Evolutionary conservation across 2,113 vertebrate genomes (phyloP).

Genomic region (Burhinus bistriatus): DNA sequence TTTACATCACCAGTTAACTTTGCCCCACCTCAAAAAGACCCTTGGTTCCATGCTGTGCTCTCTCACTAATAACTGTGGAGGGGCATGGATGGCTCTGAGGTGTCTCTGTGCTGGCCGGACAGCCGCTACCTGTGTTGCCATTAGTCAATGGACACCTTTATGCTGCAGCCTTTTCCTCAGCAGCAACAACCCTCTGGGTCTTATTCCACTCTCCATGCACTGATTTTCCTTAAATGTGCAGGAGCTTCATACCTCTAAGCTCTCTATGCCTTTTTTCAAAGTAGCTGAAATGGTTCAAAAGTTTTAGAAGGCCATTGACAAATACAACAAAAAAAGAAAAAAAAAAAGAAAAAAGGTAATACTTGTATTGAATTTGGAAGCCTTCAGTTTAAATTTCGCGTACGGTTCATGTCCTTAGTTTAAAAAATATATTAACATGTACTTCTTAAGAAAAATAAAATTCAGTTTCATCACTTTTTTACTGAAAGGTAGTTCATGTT

Average conservation of each 20-base stretch:
- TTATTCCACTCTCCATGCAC: neutral
- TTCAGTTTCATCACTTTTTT: neutral
- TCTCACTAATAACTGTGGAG: neutral
- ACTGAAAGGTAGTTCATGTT: neutral
- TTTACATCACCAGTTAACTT: neutral
- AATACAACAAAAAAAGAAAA: neutral
- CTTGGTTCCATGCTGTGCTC: neutral
- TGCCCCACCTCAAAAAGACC: neutral
- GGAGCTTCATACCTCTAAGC: neutral
- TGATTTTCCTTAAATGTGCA: neutral
- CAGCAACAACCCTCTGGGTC: neutral
- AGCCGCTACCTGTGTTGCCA: fast-evolving
- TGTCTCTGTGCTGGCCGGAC: neutral
- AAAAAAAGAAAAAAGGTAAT: neutral
- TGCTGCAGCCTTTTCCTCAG: neutral
- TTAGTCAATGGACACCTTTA: neutral
- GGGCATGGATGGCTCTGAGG: neutral
- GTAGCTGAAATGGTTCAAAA: neutral
- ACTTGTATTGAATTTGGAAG: neutral
- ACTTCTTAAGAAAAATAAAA: neutral
- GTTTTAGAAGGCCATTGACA: neutral
- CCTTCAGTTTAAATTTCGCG: neutral
- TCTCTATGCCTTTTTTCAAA: neutral
- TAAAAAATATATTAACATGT: neutral
- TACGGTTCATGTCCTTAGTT: neutral